phyloP scores from a whole-genome alignment of 2,797 vertebrate species.

The Cyclopterus lumpus region DNA sequence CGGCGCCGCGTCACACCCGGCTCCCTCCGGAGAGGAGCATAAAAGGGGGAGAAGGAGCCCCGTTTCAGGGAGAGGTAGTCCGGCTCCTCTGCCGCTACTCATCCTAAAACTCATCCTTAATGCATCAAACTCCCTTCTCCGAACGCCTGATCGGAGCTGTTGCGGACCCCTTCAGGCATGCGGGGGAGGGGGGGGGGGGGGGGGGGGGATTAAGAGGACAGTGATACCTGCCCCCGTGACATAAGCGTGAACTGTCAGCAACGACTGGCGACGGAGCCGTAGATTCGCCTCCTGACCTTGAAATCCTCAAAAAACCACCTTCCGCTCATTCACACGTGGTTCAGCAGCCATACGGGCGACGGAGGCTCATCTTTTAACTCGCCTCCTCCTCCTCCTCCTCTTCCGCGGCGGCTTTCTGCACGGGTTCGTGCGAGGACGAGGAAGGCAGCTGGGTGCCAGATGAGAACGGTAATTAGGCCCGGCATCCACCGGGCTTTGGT shows the following conservation, averaged over 20 bases:
- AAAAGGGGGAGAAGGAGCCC: slow-evolving; percentile 30
- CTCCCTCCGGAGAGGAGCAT: slow-evolving; percentile 17
- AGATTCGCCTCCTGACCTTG: slow-evolving; percentile 61
- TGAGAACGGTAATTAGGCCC: slow-evolving; percentile 76
- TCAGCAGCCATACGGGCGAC: slow-evolving; percentile 17
- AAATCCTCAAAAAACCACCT: slow-evolving; percentile 40
- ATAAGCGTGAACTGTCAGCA: slow-evolving; percentile 48
- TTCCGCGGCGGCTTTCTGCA: slow-evolving; percentile 50
- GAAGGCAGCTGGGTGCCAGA: slow-evolving; percentile 75
- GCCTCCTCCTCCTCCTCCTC: slow-evolving; percentile 53
- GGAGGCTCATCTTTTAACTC: slow-evolving; percentile 55
- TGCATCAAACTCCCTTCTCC: slow-evolving; percentile 19
- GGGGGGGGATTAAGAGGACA: slow-evolving; percentile 60
- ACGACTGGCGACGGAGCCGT: slow-evolving; percentile 15
- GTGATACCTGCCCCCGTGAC: slow-evolving; percentile 61
- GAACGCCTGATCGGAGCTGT: slow-evolving; percentile 34
- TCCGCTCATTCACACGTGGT: neutral
- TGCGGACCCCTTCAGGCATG: slow-evolving; percentile 48
- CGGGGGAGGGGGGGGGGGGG: neutral
- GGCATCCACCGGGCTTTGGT: slow-evolving; percentile 76
- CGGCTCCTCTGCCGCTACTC: slow-evolving; percentile 22
- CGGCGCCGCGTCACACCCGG: slow-evolving; percentile 47
- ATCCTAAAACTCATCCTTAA: slow-evolving; percentile 17
- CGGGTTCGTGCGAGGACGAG: slow-evolving; percentile 75
- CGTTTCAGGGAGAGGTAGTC: slow-evolving; percentile 30